These are phyloP conservation scores for Falco punctatus DNA, from an alignment of 2,113 vertebrate species.

Conservation along the genomic window DNA sequence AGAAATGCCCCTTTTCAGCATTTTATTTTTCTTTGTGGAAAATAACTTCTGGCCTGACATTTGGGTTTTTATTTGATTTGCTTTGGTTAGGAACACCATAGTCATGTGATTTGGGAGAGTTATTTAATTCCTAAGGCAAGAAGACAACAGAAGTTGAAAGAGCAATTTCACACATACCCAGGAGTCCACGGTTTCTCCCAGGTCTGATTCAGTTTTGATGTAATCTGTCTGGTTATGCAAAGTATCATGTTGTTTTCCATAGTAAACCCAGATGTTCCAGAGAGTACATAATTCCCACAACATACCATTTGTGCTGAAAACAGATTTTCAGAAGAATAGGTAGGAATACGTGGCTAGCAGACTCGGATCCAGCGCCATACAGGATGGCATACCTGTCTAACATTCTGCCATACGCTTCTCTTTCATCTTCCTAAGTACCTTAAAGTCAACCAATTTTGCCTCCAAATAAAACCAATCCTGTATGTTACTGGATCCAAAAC, in stretches of 20 bases:
- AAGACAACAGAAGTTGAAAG: not conserved
- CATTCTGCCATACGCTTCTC: not conserved
- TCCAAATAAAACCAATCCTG: not conserved
- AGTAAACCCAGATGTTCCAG: conserved; percentile 18
- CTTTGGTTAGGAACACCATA: not conserved
- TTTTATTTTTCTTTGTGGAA: not conserved
- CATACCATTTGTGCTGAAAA: not conserved
- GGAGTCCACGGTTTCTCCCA: not conserved
- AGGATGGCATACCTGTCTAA: not conserved
- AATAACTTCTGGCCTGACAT: not conserved
- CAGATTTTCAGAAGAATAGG: not conserved
- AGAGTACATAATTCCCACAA: not conserved
- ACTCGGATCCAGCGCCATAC: not conserved
- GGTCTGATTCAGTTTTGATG: not conserved
- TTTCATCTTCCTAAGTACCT: not conserved
- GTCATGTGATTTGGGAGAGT: not conserved
- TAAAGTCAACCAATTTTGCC: not conserved
- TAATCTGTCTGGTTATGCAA: not conserved
- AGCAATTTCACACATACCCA: not conserved
- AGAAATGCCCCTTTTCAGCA: fast-evolving
- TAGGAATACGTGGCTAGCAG: not conserved
- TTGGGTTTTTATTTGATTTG: not conserved
- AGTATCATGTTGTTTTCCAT: not conserved
- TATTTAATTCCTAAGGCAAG: not conserved
- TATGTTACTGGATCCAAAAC: not conserved